Percentiles rank a stretch among this genome's conserved stretches.
Conservation (phyloP, 1,140 invertebrate genomes). For the Heliothis subflexa region DNA sequence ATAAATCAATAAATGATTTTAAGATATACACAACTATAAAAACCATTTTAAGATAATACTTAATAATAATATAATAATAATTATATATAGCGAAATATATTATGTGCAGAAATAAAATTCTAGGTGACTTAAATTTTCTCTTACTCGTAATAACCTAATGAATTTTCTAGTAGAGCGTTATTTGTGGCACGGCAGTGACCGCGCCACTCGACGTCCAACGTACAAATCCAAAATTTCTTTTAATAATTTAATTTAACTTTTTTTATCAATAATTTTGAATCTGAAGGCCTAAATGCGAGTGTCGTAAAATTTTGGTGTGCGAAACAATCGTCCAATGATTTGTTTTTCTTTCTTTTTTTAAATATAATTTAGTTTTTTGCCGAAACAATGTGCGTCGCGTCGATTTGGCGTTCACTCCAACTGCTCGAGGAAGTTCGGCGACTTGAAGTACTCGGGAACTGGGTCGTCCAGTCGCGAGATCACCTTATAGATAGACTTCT, state of each 20-base stretch:
- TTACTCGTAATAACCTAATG: constrained; percentile 84
- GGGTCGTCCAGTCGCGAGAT: constrained; percentile 99
- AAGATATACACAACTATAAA: constrained; percentile 86
- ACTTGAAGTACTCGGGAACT: constrained; percentile 99
- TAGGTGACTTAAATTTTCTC: constrained; percentile 88
- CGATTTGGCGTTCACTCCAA: constrained; percentile 91
- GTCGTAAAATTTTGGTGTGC: constrained; percentile 87
- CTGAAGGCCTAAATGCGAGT: constrained; percentile 88
- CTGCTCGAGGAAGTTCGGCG: constrained; percentile 99
- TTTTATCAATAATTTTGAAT: constrained; percentile 87
- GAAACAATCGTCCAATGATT: constrained; percentile 82
- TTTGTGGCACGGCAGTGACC: constrained; percentile 60
- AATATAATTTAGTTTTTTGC: constrained; percentile 60
- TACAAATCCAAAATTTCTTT: constrained; percentile 80
- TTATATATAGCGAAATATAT: constrained; percentile 88
- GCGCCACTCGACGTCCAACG: constrained; percentile 77
- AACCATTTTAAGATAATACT: constrained; percentile 85
- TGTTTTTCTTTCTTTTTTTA: constrained; percentile 63
- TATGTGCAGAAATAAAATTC: constrained; percentile 89
- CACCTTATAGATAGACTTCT: constrained; percentile 99
- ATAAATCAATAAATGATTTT: constrained; percentile 86
- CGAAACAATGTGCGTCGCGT: constrained; percentile 73
- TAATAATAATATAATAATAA: constrained; percentile 86
- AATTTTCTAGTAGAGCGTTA: constrained; percentile 83
- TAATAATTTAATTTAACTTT: constrained; percentile 84